phyloP scores from a whole-genome alignment of 2,888 invertebrate genomes.

The Polyommatus iphigenia region DNA sequence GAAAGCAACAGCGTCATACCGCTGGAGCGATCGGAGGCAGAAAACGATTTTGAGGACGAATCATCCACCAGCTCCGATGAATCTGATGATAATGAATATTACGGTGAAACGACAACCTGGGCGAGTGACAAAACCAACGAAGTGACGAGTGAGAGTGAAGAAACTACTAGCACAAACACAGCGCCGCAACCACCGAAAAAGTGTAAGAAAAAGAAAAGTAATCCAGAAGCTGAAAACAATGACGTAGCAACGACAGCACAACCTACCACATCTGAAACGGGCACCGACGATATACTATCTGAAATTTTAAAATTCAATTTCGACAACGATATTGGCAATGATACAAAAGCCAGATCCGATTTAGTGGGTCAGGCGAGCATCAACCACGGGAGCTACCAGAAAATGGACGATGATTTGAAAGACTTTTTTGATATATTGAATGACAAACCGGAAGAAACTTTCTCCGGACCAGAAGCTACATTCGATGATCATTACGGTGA shows the following conservation, averaged over 20 bases:
- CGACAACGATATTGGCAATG: constrained; percentile 48
- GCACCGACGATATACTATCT: constrained; percentile 56
- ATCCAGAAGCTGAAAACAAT: constrained; percentile 45
- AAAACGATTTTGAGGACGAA: constrained; percentile 34
- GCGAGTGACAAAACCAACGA: constrained; percentile 48
- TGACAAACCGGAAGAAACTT: constrained; percentile 49
- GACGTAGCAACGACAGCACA: constrained; percentile 43
- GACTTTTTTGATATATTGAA: constrained; percentile 60
- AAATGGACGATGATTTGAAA: constrained; percentile 61
- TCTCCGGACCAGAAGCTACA: constrained; percentile 42
- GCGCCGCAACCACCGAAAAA: constrained; percentile 52
- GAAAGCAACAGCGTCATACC: constrained; percentile 46
- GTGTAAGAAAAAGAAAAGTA: constrained; percentile 68
- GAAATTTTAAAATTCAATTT: constrained; percentile 61
- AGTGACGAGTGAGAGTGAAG: constrained; percentile 45
- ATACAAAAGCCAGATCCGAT: constrained; percentile 44
- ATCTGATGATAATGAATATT: constrained; percentile 50
- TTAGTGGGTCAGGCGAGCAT: constrained; percentile 53
- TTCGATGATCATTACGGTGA: constrained; percentile 42
- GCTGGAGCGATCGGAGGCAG: constrained; percentile 33
- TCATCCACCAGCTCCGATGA: constrained; percentile 41
- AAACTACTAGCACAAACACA: constrained; percentile 49
- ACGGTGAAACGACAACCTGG: constrained; percentile 51
- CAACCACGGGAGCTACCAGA: constrained; percentile 53
- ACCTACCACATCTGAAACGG: constrained; percentile 47